Conservation (phyloP, 1,140 invertebrate species). For the Diprion similis region DNA sequence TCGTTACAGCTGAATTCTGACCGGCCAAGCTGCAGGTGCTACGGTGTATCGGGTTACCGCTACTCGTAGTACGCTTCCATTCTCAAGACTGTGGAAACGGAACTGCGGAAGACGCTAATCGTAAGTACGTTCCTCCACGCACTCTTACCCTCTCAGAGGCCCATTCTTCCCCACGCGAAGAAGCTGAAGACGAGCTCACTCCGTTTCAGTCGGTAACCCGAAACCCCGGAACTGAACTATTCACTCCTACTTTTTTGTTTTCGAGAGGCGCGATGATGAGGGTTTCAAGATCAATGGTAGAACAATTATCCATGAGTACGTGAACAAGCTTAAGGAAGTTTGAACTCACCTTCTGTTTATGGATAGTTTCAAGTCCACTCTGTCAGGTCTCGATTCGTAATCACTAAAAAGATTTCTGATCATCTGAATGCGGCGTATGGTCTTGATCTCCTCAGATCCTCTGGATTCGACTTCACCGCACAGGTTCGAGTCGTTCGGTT, state of each 20-base stretch:
- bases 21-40: no score
- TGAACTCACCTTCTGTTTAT: constrained; percentile 37
- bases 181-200: background rate
- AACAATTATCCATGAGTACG: no score
- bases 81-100: no score
- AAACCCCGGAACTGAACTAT: background rate
- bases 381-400: constrained; percentile 30
- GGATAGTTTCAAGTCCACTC: constrained; percentile 42
- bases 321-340: no score
- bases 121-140: background rate
- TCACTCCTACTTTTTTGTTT: no score
- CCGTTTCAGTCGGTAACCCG: background rate
- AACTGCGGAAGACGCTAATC: no score
- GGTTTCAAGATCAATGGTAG: no score
- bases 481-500: constrained; percentile 38
- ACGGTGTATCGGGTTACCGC: no score
- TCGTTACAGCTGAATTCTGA: no score
- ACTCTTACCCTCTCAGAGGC: background rate
- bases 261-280: no score
- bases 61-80: no score
- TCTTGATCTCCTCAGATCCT: background rate
- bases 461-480: constrained; percentile 40
- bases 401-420: constrained; percentile 36
- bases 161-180: background rate
- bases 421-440: background rate